Base-by-base conservation (phyloP, 2,113 vertebrate genomes). In the Larimichthys polyactis region DNA sequence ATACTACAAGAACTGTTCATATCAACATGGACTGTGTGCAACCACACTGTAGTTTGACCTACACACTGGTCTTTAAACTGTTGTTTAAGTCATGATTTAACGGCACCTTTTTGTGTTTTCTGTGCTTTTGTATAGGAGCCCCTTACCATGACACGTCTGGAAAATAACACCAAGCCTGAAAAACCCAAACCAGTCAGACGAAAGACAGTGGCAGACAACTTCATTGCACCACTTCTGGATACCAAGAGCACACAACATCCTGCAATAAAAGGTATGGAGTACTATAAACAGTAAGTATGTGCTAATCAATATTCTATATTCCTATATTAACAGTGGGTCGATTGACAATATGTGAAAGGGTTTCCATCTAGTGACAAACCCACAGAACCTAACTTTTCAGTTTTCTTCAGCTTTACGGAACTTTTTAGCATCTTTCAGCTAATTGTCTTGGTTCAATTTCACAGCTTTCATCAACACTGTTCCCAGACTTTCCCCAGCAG, bases 141-240 rank as follows among this genome's bases (percentile, higher is more conserved):
- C 12, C 92, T 97, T 40, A 95, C 97, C 32, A 82, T 96, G 89
- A 96, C 96, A 84, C 97, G 98, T 24, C 86, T 98, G 84, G 98
- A 99, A 86, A 98, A 96, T 87, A 96, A 94, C 79, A 73, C 86
- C 71, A 99, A 99, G 89, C 91, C 96, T 0, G 98, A 99, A 11
- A 99, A 99, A 87, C 96, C 96, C 43, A 99, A 99, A 91, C 97
- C 96, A 0, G 83, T 97, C 69, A 94, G 97, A 77, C 94, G 98
- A 55, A 99, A 99, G 92, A 96, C 96, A 0, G 96, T 96, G 24
- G 95, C 96, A 0, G 98, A 99, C 89, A 96, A 93, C 70, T 95
- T 98, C 67, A 96, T 96, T 8, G 97, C 97, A 54, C 97, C 98
- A n/a, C 91, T 98, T 78, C 75, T 97, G 81, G 98, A 99, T 84